phyloP scores from a whole-genome alignment of 1,140 invertebrate genomes.

The Arctopsyche grandis region DNA sequence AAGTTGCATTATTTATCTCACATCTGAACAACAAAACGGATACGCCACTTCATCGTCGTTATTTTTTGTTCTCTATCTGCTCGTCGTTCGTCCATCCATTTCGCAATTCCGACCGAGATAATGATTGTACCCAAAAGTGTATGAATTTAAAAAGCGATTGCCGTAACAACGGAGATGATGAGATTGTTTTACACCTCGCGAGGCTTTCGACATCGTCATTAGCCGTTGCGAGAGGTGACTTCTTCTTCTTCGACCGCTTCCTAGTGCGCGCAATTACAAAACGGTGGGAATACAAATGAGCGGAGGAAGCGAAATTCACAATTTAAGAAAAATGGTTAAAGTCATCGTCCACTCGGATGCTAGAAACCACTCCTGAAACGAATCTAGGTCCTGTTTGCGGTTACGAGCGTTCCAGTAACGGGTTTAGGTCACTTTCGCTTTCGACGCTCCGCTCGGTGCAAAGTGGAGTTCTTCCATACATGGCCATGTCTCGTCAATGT shows the following conservation, averaged over 20 bases:
- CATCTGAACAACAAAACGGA: conserved; percentile 6
- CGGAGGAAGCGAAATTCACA: too few species aligned
- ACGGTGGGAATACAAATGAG: conserved; percentile 3
- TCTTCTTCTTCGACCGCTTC: not conserved
- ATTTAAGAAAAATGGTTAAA: too few species aligned
- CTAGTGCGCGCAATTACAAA: not conserved
- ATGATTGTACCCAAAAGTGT: not conserved
- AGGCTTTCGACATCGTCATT: conserved; percentile 9
- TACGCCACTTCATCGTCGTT: not conserved
- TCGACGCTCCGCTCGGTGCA: not conserved
- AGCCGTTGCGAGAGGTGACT: not conserved
- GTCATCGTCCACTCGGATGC: too few species aligned
- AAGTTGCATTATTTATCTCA: not conserved
- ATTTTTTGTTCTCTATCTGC: not conserved
- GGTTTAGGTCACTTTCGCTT: conserved; percentile 18
- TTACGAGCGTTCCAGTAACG: too few species aligned
- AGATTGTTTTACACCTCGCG: conserved; percentile 14
- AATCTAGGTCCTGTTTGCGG: too few species aligned
- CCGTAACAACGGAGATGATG: conserved; percentile 23
- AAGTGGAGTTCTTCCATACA: conserved; percentile 25
- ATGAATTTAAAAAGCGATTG: conserved; percentile 4
- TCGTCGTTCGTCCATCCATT: not conserved
- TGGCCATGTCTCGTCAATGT: conserved; percentile 1
- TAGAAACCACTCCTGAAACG: too few species aligned
- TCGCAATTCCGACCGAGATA: conserved; percentile 10